Evolutionary conservation across 1,140 invertebrate genomes (phyloP).

Genomic region (Euura saliciscinereae): DNA sequence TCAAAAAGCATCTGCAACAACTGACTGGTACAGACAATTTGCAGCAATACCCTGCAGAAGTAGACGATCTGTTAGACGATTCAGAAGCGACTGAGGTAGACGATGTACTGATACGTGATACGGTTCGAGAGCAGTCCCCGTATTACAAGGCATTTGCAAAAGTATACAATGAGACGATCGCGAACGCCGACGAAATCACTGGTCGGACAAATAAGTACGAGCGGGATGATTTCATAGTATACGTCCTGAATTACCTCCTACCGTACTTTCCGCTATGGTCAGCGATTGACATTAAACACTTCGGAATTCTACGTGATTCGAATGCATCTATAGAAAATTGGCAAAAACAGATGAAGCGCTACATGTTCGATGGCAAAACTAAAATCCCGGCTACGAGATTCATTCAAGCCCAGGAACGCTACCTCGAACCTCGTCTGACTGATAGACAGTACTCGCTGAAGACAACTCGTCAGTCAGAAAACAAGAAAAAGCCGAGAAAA

Average conservation of each 20-base stretch:
- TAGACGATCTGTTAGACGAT: neutral
- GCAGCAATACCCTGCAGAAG: neutral
- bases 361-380: neutral
- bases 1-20: neutral
- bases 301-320: neutral
- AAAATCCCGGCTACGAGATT: neutral
- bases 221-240: neutral
- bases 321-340: neutral
- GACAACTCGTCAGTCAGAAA: neutral
- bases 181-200: neutral
- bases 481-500: neutral
- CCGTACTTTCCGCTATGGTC: neutral
- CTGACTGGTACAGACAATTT: neutral
- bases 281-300: neutral
- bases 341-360: neutral
- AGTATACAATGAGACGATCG: neutral
- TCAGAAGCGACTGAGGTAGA: neutral
- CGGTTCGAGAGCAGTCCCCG: neutral
- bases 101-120: neutral
- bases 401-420: neutral
- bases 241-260: neutral
- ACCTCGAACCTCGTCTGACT: neutral
- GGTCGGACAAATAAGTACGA: neutral
- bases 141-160: neutral
- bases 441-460: neutral